Percentiles rank a stretch among this genome's conserved stretches.
Evolutionary conservation across 2,888 invertebrate genomes (phyloP).

Genomic region (Tetanocera ferruginea): DNA sequence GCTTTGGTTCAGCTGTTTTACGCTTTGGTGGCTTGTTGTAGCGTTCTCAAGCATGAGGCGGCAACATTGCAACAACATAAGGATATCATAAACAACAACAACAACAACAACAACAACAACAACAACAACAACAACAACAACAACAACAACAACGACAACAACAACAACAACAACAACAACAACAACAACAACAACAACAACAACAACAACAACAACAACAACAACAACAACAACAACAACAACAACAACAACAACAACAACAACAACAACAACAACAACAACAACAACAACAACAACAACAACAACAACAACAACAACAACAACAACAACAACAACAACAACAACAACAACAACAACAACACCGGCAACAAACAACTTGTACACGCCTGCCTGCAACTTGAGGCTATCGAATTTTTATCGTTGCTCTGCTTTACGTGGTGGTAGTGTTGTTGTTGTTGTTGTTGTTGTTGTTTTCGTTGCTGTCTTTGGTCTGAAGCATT

Average conservation of each 20-base stretch:
- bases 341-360: neutral
- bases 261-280: neutral
- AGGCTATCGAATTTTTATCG: neutral
- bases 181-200: slow-evolving; percentile 8
- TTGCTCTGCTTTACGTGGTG: neutral
- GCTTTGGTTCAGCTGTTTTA: too few relatives aligned
- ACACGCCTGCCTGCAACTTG: neutral
- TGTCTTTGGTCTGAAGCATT: neutral
- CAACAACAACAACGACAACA: neutral
- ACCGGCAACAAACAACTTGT: neutral
- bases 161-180: neutral
- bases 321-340: too few relatives aligned
- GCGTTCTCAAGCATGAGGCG: neutral
- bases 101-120: neutral
- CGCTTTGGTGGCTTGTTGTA: too few relatives aligned
- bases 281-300: neutral
- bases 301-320: neutral
- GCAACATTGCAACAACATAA: neutral
- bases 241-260: neutral
- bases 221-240: neutral
- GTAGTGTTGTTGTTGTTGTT: neutral
- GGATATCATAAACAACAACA: neutral
- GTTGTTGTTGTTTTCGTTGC: neutral
- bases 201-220: neutral
- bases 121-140: neutral